phyloP scores from a whole-genome alignment of 2,113 vertebrate species.

The Origma solitaria region DNA sequence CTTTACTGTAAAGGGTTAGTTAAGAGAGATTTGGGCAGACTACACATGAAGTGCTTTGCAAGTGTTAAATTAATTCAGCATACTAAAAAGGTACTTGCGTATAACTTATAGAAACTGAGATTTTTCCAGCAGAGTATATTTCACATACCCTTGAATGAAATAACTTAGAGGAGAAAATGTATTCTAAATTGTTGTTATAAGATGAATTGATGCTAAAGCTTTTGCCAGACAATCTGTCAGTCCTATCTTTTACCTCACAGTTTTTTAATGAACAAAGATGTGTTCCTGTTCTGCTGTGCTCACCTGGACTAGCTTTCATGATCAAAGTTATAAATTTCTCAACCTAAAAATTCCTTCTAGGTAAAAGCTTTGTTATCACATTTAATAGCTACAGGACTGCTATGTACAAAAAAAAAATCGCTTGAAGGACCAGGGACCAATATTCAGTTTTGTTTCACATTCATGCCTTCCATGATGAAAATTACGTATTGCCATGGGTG shows the following conservation, averaged over 20 bases:
- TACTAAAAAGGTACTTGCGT: background rate
- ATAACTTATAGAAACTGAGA: background rate
- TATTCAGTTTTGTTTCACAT: background rate
- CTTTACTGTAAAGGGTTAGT: background rate
- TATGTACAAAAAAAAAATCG: background rate
- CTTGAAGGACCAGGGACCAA: background rate
- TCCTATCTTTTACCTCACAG: background rate
- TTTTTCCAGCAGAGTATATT: background rate
- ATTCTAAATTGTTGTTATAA: background rate
- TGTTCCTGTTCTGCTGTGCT: background rate
- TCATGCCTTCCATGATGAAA: background rate
- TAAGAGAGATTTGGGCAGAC: background rate
- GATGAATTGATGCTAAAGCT: background rate
- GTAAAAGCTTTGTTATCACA: background rate
- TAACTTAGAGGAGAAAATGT: background rate
- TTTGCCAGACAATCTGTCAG: background rate
- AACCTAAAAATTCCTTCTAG: background rate
- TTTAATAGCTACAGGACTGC: background rate
- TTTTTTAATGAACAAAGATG: background rate
- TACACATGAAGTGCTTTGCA: background rate
- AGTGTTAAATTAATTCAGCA: background rate
- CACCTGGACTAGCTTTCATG: background rate
- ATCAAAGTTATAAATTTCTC: background rate
- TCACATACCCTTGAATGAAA: background rate
- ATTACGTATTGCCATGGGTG: background rate